Evolutionary conservation across 2,113 vertebrate species (phyloP), one percentile per base, ranked within the genome.

Genomic region (Circaetus cinerascens): DNA sequence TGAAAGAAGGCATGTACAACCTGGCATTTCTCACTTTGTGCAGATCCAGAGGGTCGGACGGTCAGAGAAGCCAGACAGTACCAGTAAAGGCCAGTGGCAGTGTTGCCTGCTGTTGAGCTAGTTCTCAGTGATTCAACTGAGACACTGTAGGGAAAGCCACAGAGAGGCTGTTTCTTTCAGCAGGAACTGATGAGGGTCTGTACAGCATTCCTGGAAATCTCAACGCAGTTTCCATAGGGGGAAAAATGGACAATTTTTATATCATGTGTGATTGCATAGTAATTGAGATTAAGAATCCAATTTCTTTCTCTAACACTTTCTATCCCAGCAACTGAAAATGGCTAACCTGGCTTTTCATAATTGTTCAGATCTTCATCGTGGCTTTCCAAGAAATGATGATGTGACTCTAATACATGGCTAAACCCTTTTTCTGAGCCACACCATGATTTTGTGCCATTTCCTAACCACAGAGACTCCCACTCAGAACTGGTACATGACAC

Each of bases 281-380:
- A 89, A 97, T 59, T 82, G 93, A 98, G 76, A 97, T 77, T 51
- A 87, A 97, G 89, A 96, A 96, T 95, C 80, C 82, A 90, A 29
- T 96, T 96, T 97, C 84, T 91, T 96, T 98, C 96, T 94, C 89
- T 80, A 90, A 81, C 68, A 81, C 40, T 97, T 97, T 98, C 81
- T 97, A 91, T 95, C 93, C 92, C 95, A 80, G 94, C 93, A 90
- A 96, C 86, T 82, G 95, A 95, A 95, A 97, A 94, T 57, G 86
- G 60, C 93, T 91, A 97, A 91, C 57, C 21, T 59, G 74, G 85
- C 92, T 95, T 97, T 96, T 93, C 82, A 71, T 88, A 75, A 92
- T 56, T 34, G 4, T 95, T 95, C 92, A 59, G 95, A 79, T 93
- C 76, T 95, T 76, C 88, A 69, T 90, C 10, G 57, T 88, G 95